These are phyloP conservation scores for Australoheros facetus DNA, from an alignment of 2,797 vertebrate genomes.

Conservation along the genomic window DNA sequence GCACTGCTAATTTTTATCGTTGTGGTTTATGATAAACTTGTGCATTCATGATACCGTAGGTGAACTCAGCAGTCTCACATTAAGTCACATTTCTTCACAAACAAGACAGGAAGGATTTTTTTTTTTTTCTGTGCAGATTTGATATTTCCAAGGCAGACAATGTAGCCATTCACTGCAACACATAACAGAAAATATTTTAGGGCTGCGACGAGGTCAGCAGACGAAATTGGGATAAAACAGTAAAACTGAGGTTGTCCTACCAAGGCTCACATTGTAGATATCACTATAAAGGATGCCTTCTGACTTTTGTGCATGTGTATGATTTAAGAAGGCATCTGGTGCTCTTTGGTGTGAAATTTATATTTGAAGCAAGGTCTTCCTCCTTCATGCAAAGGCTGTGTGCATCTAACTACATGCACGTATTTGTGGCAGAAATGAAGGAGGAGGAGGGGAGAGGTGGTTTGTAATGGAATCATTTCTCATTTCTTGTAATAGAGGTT, in stretches of 20 bases:
- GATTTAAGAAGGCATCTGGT: not conserved
- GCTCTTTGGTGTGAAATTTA: slow-evolving; percentile 30
- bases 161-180: not conserved
- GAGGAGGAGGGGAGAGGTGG: slow-evolving; percentile 26
- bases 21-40: not conserved
- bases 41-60: not conserved
- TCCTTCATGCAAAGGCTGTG: not conserved
- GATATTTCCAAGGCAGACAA: not conserved
- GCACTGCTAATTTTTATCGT: slow-evolving; percentile 6
- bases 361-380: slow-evolving; percentile 16
- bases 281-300: slow-evolving; percentile 12
- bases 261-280: not conserved
- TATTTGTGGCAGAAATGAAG: not conserved
- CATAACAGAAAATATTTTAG: slow-evolving; percentile 15
- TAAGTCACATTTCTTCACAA: not conserved
- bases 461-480: slow-evolving; percentile 60
- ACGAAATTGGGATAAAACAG: not conserved
- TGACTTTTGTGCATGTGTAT: not conserved
- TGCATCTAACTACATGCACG: slow-evolving; percentile 7
- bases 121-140: not conserved
- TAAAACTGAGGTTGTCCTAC: not conserved
- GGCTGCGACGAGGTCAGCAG: not conserved
- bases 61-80: not conserved
- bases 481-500: slow-evolving; percentile 51
- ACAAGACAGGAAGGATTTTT: not conserved